Evolutionary conservation across 2,888 invertebrate genomes (phyloP), one percentile per base, ranked within the genome.

Genomic region (Drosophila paracracens): DNA sequence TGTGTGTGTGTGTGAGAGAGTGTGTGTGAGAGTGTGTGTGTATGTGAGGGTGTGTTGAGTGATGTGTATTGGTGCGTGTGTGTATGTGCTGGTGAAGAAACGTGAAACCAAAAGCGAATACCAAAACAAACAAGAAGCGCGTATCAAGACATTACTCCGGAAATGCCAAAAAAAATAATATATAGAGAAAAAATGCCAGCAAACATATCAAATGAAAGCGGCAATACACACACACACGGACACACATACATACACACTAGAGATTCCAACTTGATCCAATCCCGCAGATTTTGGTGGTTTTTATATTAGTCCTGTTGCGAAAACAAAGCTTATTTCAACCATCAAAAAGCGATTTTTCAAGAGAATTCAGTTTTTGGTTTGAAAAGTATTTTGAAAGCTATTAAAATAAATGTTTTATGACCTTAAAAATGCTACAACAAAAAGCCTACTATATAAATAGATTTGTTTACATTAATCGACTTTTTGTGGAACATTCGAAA

Each of bases 131-230:
- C 64, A 73, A 72, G 61, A 74, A 67, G 63, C 67, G 74, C 88
- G 61, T 75, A 78, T 87, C 84, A 82, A 79, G 76, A 76, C 78
- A 80, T 87, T 87, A 79, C 90, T 91, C 89, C 92, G 91, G 91
- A 91, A 91, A 91, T 91, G 81, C 87, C 89, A 88, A 91, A 89
- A 83, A 83, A 27, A 54, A 18, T 16, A 5, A 50, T 18, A 29
- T 2, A 27, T 18, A 54, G 1, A n/a, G 36, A 27, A 29, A 79
- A 75, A 81, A 65, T 76, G 59, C 74, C 79, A 80, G 73, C 65
- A 81, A 77, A 82, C 74, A 75, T 60, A 67, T 61, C 71, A 63
- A 80, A 79, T 38, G 73, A 72, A 65, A 74, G 57, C 70, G 61
- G 54, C 72, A 68, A 58, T 29, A 46, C 21, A 46, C 50, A 70